Conservation (phyloP, 2,113 vertebrate species). For the Arothron firmamentum region DNA sequence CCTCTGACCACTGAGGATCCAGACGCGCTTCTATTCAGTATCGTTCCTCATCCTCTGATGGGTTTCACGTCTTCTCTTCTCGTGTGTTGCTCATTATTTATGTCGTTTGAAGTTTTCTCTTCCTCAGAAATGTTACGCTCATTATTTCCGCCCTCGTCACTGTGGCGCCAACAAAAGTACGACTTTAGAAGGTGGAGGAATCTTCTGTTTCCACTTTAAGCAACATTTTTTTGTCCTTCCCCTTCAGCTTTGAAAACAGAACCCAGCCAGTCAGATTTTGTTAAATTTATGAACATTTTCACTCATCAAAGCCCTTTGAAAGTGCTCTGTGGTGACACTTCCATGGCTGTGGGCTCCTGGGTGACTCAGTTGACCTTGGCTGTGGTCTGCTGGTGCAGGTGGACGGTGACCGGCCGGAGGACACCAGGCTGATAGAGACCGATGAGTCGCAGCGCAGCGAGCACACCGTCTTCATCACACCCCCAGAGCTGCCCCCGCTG, state of each 20-base stretch:
- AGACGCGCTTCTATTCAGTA: no score
- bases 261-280: no score
- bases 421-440: conserved; percentile 87
- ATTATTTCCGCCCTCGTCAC: no score
- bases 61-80: background rate
- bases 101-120: background rate
- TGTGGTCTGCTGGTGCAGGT: conserved; percentile 70
- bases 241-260: no score
- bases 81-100: background rate
- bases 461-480: conserved; percentile 96
- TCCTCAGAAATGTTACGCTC: no score
- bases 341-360: background rate
- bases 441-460: conserved; percentile 96
- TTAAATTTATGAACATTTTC: no score
- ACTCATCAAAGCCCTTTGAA: no score
- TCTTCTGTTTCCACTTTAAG: no score
- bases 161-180: no score
- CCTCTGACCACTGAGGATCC: no score
- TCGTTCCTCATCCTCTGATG: background rate
- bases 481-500: conserved; percentile 89
- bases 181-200: no score
- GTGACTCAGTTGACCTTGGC: background rate
- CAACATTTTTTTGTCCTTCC: no score
- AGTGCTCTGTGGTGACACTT: background rate
- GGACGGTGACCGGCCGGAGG: conserved; percentile 84